A percentile compares a stretch with the other conserved stretches of the same genome.
Conservation (phyloP, 2,888 invertebrate species). For the Mellilla xanthometata region DNA sequence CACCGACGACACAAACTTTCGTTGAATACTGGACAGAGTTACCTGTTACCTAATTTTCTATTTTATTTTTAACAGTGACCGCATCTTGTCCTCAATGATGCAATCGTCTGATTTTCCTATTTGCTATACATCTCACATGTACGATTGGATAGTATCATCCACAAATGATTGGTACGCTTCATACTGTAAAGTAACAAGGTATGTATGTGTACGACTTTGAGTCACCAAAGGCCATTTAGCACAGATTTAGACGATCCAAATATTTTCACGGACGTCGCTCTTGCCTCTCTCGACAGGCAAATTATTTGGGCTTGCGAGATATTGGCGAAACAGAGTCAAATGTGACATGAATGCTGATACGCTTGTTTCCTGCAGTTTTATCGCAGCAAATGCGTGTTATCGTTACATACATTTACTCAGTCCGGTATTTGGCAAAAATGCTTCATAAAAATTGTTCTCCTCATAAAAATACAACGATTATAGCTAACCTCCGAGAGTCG, state of each 20-base stretch:
- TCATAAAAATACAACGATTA: too few species aligned
- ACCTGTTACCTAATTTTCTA: conserved; percentile 13
- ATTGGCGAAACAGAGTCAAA: conserved; percentile 7
- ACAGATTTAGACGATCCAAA: conserved; percentile 73
- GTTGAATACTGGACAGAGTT: conserved; percentile 7
- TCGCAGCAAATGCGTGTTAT: conserved; percentile 29
- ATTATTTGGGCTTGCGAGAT: conserved; percentile 36
- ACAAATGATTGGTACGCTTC: conserved; percentile 16
- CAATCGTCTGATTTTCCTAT: conserved; percentile 16
- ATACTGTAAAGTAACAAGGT: conserved; percentile 42
- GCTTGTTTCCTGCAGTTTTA: conserved; percentile 26
- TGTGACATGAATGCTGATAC: conserved; percentile 5
- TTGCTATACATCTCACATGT: too few species aligned
- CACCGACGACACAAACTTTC: conserved; percentile 6
- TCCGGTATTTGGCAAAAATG: conserved; percentile 32
- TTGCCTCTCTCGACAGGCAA: conserved; percentile 47
- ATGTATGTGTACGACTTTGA: conserved; percentile 52
- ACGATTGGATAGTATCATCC: conserved; percentile 18
- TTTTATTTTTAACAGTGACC: conserved; percentile 18
- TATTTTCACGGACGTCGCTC: conserved; percentile 74
- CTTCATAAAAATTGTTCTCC: conserved; percentile 13
- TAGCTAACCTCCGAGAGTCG: too few species aligned
- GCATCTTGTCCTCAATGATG: conserved; percentile 7
- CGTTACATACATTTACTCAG: conserved; percentile 32
- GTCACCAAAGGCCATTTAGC: conserved; percentile 70